These are phyloP conservation scores for Threskiornis aethiopicus DNA, from an alignment of 2,797 vertebrate genomes.

Conservation along the genomic window DNA sequence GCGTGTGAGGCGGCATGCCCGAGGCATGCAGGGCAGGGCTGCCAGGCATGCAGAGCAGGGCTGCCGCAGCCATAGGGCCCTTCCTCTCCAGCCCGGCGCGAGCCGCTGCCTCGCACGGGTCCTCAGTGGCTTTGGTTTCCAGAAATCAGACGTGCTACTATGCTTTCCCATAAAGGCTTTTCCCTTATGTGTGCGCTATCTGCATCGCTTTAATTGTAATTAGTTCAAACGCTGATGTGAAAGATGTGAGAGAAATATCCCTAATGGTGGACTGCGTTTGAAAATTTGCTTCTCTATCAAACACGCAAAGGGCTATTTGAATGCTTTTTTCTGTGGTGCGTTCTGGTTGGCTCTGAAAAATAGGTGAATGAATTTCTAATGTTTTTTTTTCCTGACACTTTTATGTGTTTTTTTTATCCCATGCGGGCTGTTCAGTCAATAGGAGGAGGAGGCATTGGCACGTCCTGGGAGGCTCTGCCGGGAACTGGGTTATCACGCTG, in stretches of 20 bases:
- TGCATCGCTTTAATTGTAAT: neutral
- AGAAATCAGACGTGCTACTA: fast-evolving
- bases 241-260: neutral
- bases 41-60: neutral
- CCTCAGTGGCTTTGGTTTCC: neutral
- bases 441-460: neutral
- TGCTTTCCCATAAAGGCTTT: neutral
- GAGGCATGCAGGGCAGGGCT: neutral
- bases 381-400: neutral
- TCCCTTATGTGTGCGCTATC: fast-evolving
- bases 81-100: fast-evolving
- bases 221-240: neutral
- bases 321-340: neutral
- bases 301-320: neutral
- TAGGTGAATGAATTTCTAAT: neutral
- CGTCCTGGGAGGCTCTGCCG: neutral
- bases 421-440: neutral
- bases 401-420: neutral
- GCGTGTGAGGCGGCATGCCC: fast-evolving
- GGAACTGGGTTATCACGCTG: neutral
- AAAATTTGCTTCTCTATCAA: neutral
- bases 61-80: neutral
- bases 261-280: neutral
- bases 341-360: neutral
- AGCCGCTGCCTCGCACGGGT: fast-evolving